These are phyloP conservation scores for Apotomis betuletana DNA, from an alignment of 2,888 invertebrate species.

Conservation along the genomic window DNA sequence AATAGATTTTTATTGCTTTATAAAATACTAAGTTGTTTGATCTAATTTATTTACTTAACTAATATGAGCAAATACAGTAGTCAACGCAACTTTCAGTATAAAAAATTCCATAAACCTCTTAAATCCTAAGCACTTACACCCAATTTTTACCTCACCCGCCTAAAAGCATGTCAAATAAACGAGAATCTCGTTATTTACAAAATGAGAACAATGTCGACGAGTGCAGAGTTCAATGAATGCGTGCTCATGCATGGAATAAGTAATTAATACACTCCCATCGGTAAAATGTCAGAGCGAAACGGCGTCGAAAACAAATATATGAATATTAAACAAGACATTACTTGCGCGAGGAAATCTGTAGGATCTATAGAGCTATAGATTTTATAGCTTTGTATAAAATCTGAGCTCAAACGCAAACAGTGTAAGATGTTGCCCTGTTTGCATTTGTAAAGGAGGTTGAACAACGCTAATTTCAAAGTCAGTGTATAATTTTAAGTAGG, in stretches of 20 bases:
- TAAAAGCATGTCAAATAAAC: conserved; percentile 40
- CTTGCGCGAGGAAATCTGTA: conserved; percentile 52
- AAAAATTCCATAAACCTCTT: neutral
- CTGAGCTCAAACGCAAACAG: conserved; percentile 15
- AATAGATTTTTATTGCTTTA: too few species aligned
- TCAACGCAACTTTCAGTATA: neutral
- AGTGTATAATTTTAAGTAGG: neutral
- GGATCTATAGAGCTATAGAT: neutral
- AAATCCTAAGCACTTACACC: neutral
- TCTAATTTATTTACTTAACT: neutral
- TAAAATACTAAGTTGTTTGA: too few species aligned
- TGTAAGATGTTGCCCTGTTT: conserved; percentile 1
- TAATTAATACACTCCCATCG: conserved; percentile 72
- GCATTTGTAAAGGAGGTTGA: neutral
- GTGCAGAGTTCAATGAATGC: conserved; percentile 62
- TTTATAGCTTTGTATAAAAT: conserved; percentile 15
- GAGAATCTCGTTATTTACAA: conserved; percentile 42
- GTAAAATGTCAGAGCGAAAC: conserved; percentile 68
- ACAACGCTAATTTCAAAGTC: neutral
- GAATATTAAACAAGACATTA: conserved; percentile 73
- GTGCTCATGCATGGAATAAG: conserved; percentile 65
- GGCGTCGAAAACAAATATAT: conserved; percentile 75
- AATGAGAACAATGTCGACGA: conserved; percentile 40
- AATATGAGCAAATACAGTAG: neutral
- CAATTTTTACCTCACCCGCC: conserved; percentile 3